Conservation (phyloP, 2,797 vertebrate species). For the Chaetophractus vellerosus region DNA sequence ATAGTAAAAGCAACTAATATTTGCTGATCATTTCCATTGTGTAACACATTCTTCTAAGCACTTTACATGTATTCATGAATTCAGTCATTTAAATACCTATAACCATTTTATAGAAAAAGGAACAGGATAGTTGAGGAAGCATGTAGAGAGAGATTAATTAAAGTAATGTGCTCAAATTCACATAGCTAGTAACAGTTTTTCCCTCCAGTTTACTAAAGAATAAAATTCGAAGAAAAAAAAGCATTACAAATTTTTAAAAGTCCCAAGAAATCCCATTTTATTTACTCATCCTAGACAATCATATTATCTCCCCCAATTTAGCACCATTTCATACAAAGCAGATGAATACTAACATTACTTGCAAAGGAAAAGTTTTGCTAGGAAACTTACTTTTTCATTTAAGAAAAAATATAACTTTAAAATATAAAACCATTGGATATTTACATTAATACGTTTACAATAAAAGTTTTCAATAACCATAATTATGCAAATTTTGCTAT, state of each 20-base stretch:
- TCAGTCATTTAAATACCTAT: slow-evolving; percentile 29
- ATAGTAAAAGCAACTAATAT: slow-evolving; percentile 2
- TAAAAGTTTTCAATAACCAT: background rate
- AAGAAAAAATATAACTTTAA: slow-evolving; percentile 59
- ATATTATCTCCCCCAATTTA: slow-evolving; percentile 53
- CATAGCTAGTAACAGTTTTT: background rate
- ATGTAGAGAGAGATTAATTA: slow-evolving; percentile 3
- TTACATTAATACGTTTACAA: background rate
- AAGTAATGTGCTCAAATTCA: slow-evolving; percentile 42
- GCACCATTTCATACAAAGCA: slow-evolving; percentile 12
- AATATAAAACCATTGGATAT: background rate
- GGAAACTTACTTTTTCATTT: slow-evolving; percentile 49
- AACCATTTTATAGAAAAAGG: slow-evolving; percentile 29
- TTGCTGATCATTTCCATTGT: background rate
- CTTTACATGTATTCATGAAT: background rate
- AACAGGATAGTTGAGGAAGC: background rate
- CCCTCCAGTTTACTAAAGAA: background rate
- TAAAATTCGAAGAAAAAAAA: slow-evolving; percentile 13
- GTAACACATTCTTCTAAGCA: background rate
- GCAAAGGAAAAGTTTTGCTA: slow-evolving; percentile 39
- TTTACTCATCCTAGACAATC: background rate
- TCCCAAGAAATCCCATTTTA: slow-evolving; percentile 48
- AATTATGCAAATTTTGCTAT: slow-evolving; percentile 25
- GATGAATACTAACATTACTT: background rate
- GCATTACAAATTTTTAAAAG: background rate